Evolutionary conservation across 2,888 invertebrate genomes (phyloP).

Genomic region (Drosophila austrosaltans): DNA sequence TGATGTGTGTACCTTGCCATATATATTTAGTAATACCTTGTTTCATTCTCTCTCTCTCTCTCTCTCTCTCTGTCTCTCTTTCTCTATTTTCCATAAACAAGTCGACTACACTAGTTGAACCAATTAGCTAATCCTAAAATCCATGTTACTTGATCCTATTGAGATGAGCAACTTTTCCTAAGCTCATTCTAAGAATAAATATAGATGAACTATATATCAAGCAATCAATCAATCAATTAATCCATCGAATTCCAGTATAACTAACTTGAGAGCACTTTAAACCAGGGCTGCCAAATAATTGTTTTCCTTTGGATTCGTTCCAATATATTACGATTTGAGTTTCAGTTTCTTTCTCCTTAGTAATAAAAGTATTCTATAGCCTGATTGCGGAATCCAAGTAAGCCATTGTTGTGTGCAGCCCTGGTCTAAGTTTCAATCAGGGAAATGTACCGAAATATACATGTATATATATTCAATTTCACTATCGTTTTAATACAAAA

Average conservation of each 20-base stretch:
- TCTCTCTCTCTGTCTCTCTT: too few relatives aligned
- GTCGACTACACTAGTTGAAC: not conserved
- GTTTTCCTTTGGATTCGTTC: too few relatives aligned
- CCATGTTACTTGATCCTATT: not conserved
- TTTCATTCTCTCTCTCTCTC: not conserved
- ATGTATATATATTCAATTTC: not conserved
- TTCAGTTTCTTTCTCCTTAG: too few relatives aligned
- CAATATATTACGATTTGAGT: too few relatives aligned
- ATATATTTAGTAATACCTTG: not conserved
- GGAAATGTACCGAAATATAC: not conserved
- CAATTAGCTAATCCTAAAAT: not conserved
- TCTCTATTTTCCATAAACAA: not conserved
- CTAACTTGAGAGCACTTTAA: not conserved
- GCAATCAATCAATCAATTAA: too few relatives aligned
- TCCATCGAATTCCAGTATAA: not conserved
- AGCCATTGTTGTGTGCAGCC: not conserved
- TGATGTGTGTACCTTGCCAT: constrained; percentile 3
- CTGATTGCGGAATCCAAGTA: too few relatives aligned
- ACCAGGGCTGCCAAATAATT: not conserved
- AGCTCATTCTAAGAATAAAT: not conserved
- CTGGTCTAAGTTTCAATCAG: not conserved
- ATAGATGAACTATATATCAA: not conserved
- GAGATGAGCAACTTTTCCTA: not conserved
- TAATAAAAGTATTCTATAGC: too few relatives aligned
- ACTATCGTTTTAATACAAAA: not conserved